phyloP scores from a whole-genome alignment of 2,888 invertebrate species.

The Myathropa florea region DNA sequence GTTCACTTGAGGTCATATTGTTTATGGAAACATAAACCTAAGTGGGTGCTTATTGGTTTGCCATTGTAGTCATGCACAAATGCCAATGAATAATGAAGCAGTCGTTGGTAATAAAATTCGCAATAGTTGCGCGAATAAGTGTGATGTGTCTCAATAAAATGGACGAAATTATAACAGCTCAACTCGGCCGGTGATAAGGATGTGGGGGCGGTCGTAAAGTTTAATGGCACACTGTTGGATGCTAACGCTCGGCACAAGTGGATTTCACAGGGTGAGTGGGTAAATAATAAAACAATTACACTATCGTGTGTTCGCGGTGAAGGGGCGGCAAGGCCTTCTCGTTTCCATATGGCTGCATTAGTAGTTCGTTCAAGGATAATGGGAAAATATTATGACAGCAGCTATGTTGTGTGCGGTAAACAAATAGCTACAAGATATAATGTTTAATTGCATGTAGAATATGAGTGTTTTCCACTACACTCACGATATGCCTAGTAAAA shows the following conservation, averaged over 20 bases:
- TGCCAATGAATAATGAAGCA: constrained; percentile 64
- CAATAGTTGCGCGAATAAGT: constrained; percentile 34
- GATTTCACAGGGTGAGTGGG: not conserved
- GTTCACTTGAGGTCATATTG: constrained; percentile 62
- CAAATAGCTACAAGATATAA: not conserved
- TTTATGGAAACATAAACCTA: constrained; percentile 65
- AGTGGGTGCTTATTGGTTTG: constrained; percentile 68
- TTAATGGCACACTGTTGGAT: not conserved
- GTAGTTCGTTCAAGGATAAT: not conserved
- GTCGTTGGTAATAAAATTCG: constrained; percentile 21
- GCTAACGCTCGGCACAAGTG: not conserved
- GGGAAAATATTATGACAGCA: not conserved
- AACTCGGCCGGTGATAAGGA: not conserved
- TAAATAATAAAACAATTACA: constrained; percentile 9
- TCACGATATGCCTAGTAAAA: no score
- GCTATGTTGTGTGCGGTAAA: not conserved
- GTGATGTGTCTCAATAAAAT: constrained; percentile 45
- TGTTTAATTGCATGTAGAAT: not conserved
- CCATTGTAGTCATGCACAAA: constrained; percentile 62
- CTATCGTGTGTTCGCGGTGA: not conserved
- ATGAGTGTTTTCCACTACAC: no score
- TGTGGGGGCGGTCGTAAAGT: constrained; percentile 9
- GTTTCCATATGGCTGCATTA: not conserved
- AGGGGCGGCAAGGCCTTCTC: not conserved
- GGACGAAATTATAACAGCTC: constrained; percentile 21